phyloP scores from a whole-genome alignment of 2,888 invertebrate species.

The Papilio protenor region DNA sequence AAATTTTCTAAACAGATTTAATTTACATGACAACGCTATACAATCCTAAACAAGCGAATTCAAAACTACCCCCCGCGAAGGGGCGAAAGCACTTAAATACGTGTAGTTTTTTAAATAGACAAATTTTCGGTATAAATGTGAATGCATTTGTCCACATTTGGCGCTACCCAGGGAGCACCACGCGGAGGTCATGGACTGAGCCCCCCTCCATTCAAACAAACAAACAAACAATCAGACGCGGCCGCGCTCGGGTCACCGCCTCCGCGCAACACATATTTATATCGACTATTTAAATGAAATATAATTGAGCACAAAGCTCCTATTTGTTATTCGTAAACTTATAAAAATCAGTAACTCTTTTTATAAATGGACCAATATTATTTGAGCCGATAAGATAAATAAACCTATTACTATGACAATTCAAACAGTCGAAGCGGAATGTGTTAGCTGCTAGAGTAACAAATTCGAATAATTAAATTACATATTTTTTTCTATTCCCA shows the following conservation, averaged over 20 bases:
- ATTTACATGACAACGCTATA: slow-evolving; percentile 11
- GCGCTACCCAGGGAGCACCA: slow-evolving; percentile 84
- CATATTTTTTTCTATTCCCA: too few species aligned
- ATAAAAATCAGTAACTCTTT: slow-evolving; percentile 23
- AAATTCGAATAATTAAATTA: not conserved
- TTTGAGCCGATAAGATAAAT: slow-evolving; percentile 21
- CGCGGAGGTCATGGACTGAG: slow-evolving; percentile 82
- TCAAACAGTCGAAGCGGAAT: slow-evolving; percentile 6
- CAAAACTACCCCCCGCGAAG: slow-evolving; percentile 19
- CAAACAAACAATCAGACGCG: slow-evolving; percentile 47
- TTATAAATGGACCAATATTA: not conserved
- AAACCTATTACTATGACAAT: slow-evolving; percentile 15
- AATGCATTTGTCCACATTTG: slow-evolving; percentile 76
- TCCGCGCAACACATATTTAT: slow-evolving; percentile 22
- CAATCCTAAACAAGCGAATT: slow-evolving; percentile 33
- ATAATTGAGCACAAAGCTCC: slow-evolving; percentile 1
- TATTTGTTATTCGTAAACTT: slow-evolving; percentile 31
- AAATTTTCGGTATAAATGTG: slow-evolving; percentile 58
- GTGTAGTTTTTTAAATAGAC: slow-evolving; percentile 36
- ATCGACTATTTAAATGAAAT: slow-evolving; percentile 29
- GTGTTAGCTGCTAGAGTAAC: slow-evolving; percentile 28
- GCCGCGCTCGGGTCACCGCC: slow-evolving; percentile 3
- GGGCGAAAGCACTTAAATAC: slow-evolving; percentile 48
- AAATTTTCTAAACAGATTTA: not conserved
- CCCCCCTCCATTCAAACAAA: slow-evolving; percentile 76